Evolutionary conservation across 1,140 invertebrate genomes (phyloP).

Genomic region (Linepithema humile): DNA sequence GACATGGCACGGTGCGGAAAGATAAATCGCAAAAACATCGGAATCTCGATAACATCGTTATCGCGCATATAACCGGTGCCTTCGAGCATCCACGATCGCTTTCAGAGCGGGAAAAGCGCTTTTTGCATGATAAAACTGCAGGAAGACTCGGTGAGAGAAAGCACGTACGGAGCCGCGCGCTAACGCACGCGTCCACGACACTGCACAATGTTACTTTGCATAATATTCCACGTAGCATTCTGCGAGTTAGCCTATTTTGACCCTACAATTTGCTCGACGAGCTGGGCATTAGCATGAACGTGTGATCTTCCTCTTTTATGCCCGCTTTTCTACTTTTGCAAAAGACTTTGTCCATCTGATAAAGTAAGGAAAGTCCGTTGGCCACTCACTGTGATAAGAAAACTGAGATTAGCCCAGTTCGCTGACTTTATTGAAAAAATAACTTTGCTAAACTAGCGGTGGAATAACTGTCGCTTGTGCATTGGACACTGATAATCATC

Average conservation of each 20-base stretch:
- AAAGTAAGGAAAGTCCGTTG: neutral
- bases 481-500: neutral
- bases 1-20: neutral
- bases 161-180: neutral
- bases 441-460: neutral
- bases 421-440: neutral
- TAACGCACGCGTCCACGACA: slow-evolving; percentile 6
- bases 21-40: slow-evolving; percentile 39
- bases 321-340: neutral
- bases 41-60: slow-evolving; percentile 28
- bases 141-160: neutral
- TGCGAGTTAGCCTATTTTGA: slow-evolving; percentile 24
- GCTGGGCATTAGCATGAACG: neutral
- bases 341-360: slow-evolving; percentile 30
- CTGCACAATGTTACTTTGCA: slow-evolving; percentile 34
- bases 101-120: neutral
- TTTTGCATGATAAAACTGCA: slow-evolving; percentile 24
- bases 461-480: neutral
- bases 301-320: neutral
- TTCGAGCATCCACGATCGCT: neutral
- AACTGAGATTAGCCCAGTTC: neutral
- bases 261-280: slow-evolving; percentile 20
- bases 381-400: neutral
- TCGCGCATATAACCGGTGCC: neutral
- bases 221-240: slow-evolving; percentile 31